phyloP scores from a whole-genome alignment of 2,888 invertebrate genomes.

The Amitus sp. region DNA sequence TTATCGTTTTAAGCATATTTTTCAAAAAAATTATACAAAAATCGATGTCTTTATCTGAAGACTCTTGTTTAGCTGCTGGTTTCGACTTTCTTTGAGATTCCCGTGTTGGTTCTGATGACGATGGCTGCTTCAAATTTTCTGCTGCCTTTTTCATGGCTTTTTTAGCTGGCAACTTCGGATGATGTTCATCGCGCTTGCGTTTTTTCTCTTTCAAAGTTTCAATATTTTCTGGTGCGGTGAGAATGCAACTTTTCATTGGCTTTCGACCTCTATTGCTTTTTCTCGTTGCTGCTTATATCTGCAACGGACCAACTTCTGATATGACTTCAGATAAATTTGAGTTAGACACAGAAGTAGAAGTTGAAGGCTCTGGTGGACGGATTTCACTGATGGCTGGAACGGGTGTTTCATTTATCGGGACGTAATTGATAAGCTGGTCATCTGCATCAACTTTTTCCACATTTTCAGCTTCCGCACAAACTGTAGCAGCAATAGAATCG shows the following conservation, averaged over 20 bases:
- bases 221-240: constrained; percentile 7
- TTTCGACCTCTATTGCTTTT: constrained; percentile 12
- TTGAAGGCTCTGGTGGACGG: constrained; percentile 1
- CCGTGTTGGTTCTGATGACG: not conserved
- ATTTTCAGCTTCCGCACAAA: constrained; percentile 4
- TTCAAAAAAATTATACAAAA: constrained; percentile 13
- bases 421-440: constrained; percentile 10
- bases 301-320: constrained; percentile 10
- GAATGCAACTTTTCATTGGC: constrained; percentile 4
- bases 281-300: constrained; percentile 2
- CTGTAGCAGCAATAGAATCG: constrained; percentile 11
- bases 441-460: constrained; percentile 7
- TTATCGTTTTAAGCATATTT: constrained; percentile 3
- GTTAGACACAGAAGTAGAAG: constrained; percentile 1
- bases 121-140: constrained; percentile 3
- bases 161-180: not conserved
- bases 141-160: constrained; percentile 8
- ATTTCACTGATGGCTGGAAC: constrained; percentile 1
- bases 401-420: constrained; percentile 1
- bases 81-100: constrained; percentile 9
- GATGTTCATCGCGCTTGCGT: constrained; percentile 4
- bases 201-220: constrained; percentile 2
- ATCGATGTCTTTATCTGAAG: constrained; percentile 12
- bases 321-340: constrained; percentile 10
- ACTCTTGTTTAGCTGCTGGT: constrained; percentile 1